These are phyloP conservation scores for Hypercompe scribonia DNA, from an alignment of 2,888 invertebrate species.

Conservation along the genomic window DNA sequence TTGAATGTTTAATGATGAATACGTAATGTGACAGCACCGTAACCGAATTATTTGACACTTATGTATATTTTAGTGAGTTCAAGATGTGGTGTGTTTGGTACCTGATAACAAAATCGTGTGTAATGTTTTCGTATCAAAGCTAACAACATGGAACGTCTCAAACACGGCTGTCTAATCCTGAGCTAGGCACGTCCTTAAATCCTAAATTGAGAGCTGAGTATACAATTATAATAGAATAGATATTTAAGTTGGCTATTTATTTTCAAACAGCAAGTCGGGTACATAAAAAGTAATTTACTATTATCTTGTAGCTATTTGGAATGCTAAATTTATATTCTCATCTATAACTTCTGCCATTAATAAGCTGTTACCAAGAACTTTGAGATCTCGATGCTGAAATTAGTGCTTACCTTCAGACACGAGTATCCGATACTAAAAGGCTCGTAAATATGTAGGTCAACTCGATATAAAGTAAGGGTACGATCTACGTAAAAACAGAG, in stretches of 20 bases:
- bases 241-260: not conserved
- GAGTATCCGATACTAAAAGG: not conserved
- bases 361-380: not conserved
- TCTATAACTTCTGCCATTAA: not conserved
- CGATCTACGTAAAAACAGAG: constrained; percentile 4
- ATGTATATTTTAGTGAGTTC: not conserved
- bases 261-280: not conserved
- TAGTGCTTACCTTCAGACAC: not conserved
- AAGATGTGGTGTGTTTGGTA: not conserved
- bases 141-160: not conserved
- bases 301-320: not conserved
- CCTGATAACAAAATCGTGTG: not conserved
- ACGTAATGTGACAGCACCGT: not conserved
- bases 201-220: not conserved
- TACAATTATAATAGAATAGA: not conserved
- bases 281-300: not conserved
- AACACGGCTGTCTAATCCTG: not conserved
- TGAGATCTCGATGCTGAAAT: not conserved
- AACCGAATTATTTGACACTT: not conserved
- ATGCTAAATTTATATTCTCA: not conserved
- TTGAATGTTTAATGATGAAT: constrained; percentile 6
- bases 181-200: not conserved
- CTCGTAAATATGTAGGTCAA: not conserved
- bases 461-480: not conserved
- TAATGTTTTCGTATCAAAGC: not conserved